Base-by-base conservation (phyloP, 2,888 invertebrate species). In the Chalcis sispes region DNA sequence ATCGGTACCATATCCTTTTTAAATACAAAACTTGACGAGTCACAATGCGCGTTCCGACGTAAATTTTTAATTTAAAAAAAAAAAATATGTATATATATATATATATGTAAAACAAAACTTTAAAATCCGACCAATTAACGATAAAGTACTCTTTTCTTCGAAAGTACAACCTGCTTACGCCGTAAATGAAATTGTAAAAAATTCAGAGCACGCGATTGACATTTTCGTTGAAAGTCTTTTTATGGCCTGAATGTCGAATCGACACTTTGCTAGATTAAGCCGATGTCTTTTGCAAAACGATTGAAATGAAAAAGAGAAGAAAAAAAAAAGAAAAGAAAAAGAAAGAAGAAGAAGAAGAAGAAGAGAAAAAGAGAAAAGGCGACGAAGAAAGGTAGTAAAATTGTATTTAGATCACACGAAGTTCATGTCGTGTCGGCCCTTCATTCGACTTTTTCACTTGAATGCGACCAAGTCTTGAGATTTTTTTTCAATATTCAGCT, bases 171-270 rank as follows among this genome's bases (percentile, higher is more conserved):
- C 48, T 23, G 32, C 25, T 69, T 56, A 32, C 18, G 15, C 18
- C 36, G 61, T 25, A 61, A 61, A 70, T 61, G 59, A 70, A 52
- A 62, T 52, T 40, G 29, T 59, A 64, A 40, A 56, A 50, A 64
- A 72, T 72, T 72, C 65, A 56, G 58, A n/a, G 46, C 72, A 72
- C 64, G n/a, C n/a, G 64, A 40, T 42, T 58, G 72, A 72, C 56
- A 32, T 65, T 72, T 72, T 61, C 36, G 54, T 29, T 59, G 46
- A 32, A 59, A 48, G 48, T 59, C 48, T 23, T 59, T 69, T 71
- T 71, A 62, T 54, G 61, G 27, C 50, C 27, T 1, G 52, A 70
- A 32, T 32, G 48, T 58, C 46, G 23, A 40, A 40, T 72, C 65
- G 72, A 65, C 72, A 56, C 65, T 72, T 65, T 65, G 20, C 65